Evolutionary conservation across 2,797 vertebrate genomes (phyloP).

Genomic region (Hypotaenidia philippensis): DNA sequence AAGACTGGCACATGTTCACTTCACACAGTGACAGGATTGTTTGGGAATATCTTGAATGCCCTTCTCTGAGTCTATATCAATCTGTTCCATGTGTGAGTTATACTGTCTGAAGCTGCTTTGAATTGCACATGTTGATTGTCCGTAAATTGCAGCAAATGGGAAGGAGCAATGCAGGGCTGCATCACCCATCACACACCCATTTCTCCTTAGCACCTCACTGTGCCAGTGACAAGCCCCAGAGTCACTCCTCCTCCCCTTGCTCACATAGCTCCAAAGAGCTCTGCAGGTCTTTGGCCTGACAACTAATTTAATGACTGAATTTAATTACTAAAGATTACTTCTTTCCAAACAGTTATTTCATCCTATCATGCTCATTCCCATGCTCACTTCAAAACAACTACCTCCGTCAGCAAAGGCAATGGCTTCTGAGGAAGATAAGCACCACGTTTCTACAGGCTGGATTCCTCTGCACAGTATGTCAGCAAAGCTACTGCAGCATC

Average conservation of each 20-base stretch:
- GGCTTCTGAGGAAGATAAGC: background rate
- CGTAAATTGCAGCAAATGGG: background rate
- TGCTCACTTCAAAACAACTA: background rate
- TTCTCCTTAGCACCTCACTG: background rate
- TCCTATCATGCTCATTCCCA: background rate
- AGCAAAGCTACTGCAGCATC: background rate
- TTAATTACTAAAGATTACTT: background rate
- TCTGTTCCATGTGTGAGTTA: background rate
- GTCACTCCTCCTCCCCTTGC: background rate
- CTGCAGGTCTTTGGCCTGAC: background rate
- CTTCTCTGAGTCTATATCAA: accelerated
- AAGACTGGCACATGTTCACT: accelerated
- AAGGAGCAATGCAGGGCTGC: background rate
- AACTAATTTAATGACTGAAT: background rate
- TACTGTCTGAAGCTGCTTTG: background rate
- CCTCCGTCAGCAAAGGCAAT: background rate
- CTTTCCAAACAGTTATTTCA: background rate
- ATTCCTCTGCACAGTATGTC: background rate
- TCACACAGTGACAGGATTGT: background rate
- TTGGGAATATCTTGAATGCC: background rate
- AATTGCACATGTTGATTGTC: background rate
- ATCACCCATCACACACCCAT: too few species aligned
- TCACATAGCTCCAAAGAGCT: background rate
- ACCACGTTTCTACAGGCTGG: background rate
- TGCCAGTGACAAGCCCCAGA: background rate